Conservation (phyloP, 2,797 vertebrate species). For the Crocidura indochinensis region DNA sequence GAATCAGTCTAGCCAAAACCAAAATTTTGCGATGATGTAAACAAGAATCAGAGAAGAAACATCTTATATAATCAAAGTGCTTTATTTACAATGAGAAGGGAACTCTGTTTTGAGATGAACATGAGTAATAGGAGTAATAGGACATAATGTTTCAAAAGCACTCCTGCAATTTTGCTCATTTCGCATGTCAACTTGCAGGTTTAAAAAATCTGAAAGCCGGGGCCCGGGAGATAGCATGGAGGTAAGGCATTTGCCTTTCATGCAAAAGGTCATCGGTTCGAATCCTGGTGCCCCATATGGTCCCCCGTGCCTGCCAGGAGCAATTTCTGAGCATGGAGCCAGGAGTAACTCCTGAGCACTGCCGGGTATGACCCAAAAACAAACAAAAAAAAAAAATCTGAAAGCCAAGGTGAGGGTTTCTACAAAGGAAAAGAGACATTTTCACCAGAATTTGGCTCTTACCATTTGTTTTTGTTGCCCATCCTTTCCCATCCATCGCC, state of each 20-base stretch:
- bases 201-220: no score
- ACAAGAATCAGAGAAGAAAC: constrained; percentile 35
- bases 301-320: no score
- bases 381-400: no score
- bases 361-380: no score
- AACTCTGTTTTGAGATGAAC: constrained; percentile 2
- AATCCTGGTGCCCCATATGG: no score
- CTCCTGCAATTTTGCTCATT: no score
- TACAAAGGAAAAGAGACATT: constrained; percentile 10
- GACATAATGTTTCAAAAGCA: constrained; percentile 36
- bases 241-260: no score
- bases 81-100: not conserved
- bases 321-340: no score
- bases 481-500: constrained; percentile 99
- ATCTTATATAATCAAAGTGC: constrained; percentile 11
- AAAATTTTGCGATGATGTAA: constrained; percentile 27
- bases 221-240: no score
- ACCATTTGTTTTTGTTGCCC: constrained; percentile 99
- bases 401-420: not conserved
- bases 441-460: constrained; percentile 72
- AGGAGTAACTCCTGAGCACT: no score
- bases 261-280: no score
- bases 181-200: not conserved
- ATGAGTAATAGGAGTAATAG: not conserved
- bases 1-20: constrained; percentile 26